A percentile compares a stretch with the other conserved stretches of the same genome.
Conservation (phyloP, 2,113 vertebrate genomes). For the Prionailurus bengalensis region DNA sequence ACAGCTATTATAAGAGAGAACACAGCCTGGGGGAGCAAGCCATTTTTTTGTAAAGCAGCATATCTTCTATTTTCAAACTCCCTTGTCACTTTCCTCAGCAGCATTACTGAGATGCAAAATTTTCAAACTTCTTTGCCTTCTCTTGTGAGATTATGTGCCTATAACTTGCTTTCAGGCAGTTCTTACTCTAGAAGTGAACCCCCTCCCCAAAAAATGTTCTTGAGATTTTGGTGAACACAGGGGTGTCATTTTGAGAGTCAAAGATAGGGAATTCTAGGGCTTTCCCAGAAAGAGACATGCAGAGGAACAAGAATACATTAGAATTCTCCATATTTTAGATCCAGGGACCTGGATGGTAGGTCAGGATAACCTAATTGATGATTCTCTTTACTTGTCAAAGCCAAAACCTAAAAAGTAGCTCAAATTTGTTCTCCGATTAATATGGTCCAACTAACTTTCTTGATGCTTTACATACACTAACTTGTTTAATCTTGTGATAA, state of each 20-base stretch:
- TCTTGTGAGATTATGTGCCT: background rate
- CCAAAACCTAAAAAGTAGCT: background rate
- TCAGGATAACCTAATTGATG: background rate
- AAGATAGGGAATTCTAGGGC: background rate
- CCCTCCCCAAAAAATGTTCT: background rate
- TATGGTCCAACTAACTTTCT: background rate
- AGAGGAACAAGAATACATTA: background rate
- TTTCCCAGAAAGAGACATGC: background rate
- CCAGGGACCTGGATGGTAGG: rapidly evolving
- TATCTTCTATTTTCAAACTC: conserved; percentile 44
- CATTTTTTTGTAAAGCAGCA: conserved; percentile 41
- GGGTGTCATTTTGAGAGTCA: background rate
- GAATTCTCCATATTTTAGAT: background rate
- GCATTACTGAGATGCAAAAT: background rate
- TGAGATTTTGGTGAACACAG: background rate
- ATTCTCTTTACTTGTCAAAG: background rate
- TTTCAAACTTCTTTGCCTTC: conserved; percentile 15
- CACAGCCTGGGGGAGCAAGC: conserved; percentile 44
- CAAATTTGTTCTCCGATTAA: background rate
- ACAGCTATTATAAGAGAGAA: conserved; percentile 53
- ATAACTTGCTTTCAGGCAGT: background rate
- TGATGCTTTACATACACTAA: background rate
- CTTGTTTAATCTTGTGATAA: background rate
- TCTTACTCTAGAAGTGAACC: background rate
- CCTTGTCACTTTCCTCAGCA: background rate